Conservation (phyloP, 2,797 vertebrate genomes). For the Macroramphosus scolopax region DNA sequence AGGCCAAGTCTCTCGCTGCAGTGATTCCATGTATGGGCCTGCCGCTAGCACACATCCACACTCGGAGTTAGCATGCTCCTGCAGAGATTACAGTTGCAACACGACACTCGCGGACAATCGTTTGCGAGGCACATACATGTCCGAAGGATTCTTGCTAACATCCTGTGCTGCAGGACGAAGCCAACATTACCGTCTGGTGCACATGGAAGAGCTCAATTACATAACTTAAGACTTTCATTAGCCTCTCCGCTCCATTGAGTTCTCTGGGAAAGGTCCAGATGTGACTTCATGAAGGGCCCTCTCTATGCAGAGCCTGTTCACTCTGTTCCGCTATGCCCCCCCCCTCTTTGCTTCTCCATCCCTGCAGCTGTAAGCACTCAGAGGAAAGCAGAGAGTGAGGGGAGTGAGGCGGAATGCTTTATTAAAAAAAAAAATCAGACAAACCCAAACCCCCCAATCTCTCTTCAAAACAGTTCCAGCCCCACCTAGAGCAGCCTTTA, state of each 20-base stretch:
- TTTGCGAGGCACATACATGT: constrained; percentile 39
- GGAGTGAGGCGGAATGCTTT: constrained; percentile 54
- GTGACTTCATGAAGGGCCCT: constrained; percentile 74
- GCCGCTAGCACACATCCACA: constrained; percentile 11
- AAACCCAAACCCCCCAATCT: constrained; percentile 47
- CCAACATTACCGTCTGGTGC: constrained; percentile 60
- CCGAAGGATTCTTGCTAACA: constrained; percentile 45
- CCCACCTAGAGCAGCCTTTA: constrained; percentile 50
- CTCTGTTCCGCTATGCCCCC: constrained; percentile 58
- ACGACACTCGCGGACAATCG: constrained; percentile 15
- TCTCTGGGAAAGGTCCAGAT: constrained; percentile 75
- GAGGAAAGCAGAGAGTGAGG: constrained; percentile 51
- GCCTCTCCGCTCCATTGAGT: constrained; percentile 64
- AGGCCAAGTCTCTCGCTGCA: constrained; percentile 46
- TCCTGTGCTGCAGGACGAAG: constrained; percentile 54
- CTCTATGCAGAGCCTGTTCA: constrained; percentile 63
- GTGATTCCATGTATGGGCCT: constrained; percentile 54
- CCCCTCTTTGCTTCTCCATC: constrained; percentile 25
- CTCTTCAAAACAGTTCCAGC: constrained; percentile 53
- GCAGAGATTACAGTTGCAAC: constrained; percentile 42
- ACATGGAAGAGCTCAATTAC: constrained; percentile 75
- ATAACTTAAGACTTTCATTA: constrained; percentile 76
- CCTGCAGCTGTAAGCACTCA: constrained; percentile 75
- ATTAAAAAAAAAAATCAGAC: constrained; percentile 64
- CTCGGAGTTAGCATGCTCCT: constrained; percentile 23